Base-by-base conservation (phyloP, 2,797 vertebrate genomes). In the Peromyscus attwateri region DNA sequence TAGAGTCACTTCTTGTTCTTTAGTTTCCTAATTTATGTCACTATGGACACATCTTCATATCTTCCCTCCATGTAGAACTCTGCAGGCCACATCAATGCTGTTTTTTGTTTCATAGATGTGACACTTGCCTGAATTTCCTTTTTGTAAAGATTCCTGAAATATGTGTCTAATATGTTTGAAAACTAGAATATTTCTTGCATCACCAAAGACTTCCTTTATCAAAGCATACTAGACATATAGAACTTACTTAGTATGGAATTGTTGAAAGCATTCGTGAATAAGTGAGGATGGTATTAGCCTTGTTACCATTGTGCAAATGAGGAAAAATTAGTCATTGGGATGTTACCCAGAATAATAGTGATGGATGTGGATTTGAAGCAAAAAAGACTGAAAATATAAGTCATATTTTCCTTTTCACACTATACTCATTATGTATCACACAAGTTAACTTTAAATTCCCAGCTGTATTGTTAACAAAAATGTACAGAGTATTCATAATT, bases 1-100 rank as follows among this genome's bases (percentile, higher is more conserved):
- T 11, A 21, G 2, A 19, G 3, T 37, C 14, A 25, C 2, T 0
- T 6, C 19, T 93, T 70, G 4, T 7, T 9, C 0, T 10, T 40
- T 60, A 34, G 19, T 31, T 1, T 11, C 3, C 46, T 79, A 77
- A 34, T 34, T 64, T 25, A 57, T n/a, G 8, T 9, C n/a, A 73
- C 1, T 4, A 10, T 31, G 4, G 7, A 0, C 4, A 9, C 80
- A 12, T 89, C 8, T 19, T 71, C 0, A 7, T 25, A 62, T 62
- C 5, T 25, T 57, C 6, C 31, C 13, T 12, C 25, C 6, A 21
- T 0, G 68, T 34, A 23, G 12, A 23, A 76, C 25, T 21, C 2
- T 34, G 16, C 4, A 19, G 5, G 3, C 1, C 27, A 12, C 17
- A 29, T 49, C 10, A 34, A 21, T 89, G 25, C 11, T 37, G 2